Evolutionary conservation across 2,113 vertebrate species (phyloP).

Genomic region (Pionites leucogaster): DNA sequence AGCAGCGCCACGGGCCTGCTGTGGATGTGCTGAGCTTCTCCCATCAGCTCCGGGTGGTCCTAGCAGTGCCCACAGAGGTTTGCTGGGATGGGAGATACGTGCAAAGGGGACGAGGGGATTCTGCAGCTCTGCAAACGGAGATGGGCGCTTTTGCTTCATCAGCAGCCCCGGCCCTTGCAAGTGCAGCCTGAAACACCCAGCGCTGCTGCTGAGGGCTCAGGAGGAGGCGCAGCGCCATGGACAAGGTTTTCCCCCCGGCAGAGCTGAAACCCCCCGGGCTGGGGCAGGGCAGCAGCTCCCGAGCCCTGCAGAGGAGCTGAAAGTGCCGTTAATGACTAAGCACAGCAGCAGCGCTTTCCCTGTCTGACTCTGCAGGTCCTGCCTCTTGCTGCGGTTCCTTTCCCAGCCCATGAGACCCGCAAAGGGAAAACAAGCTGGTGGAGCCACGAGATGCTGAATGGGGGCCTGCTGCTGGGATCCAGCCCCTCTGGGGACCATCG

Average conservation of each 20-base stretch:
- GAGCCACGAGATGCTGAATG: not conserved
- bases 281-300: not conserved
- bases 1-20: not conserved
- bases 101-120: not conserved
- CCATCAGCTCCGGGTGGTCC: not conserved
- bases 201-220: not conserved
- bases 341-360: accelerated
- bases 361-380: not conserved
- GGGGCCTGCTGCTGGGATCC: not conserved
- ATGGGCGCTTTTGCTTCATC: not conserved
- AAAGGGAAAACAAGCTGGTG: accelerated
- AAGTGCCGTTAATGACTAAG: accelerated
- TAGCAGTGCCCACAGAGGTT: not conserved
- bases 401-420: no score
- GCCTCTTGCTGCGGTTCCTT: not conserved
- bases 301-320: not conserved
- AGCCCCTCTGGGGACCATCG: accelerated
- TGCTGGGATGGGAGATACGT: accelerated
- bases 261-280: not conserved
- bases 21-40: not conserved
- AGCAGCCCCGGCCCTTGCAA: not conserved
- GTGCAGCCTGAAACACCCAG: accelerated
- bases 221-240: not conserved
- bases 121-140: not conserved
- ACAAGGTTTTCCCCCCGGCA: accelerated